Percentiles rank a stretch among this genome's conserved stretches.
Evolutionary conservation across 2,888 invertebrate species (phyloP).

Genomic region (Uropetala carovei): DNA sequence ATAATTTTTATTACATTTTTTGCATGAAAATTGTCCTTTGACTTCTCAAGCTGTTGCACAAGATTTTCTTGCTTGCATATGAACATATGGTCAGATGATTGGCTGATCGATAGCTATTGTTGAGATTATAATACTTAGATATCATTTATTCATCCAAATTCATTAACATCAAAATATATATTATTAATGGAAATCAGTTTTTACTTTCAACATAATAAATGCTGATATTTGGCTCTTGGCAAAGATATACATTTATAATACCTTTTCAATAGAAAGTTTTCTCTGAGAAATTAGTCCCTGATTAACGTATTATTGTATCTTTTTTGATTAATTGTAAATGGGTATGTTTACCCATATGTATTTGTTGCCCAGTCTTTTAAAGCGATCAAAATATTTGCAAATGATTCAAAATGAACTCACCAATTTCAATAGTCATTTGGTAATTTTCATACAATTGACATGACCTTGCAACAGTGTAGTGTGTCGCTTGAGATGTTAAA

Average conservation of each 20-base stretch:
- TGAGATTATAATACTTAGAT: background rate
- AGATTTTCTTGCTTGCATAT: background rate
- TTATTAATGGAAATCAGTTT: no score
- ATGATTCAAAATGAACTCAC: background rate
- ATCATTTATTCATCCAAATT: background rate
- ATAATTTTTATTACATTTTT: background rate
- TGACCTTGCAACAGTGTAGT: background rate
- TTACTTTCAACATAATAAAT: no score
- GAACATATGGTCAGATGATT: background rate
- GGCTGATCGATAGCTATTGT: background rate
- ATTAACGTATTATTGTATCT: no score
- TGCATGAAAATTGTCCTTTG: slow-evolving; percentile 34
- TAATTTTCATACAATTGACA: background rate
- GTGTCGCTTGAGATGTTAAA: slow-evolving; percentile 33
- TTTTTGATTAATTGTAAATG: no score
- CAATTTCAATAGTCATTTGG: background rate
- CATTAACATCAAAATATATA: no score
- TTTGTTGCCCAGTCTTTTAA: background rate
- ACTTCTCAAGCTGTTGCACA: slow-evolving; percentile 32
- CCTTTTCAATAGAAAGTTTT: no score
- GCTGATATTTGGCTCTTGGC: no score
- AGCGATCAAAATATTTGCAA: no score
- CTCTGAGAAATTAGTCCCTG: no score
- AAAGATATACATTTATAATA: no score
- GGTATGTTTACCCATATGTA: background rate